Evolutionary conservation across 2,113 vertebrate species (phyloP).

Genomic region (Sander vitreus): DNA sequence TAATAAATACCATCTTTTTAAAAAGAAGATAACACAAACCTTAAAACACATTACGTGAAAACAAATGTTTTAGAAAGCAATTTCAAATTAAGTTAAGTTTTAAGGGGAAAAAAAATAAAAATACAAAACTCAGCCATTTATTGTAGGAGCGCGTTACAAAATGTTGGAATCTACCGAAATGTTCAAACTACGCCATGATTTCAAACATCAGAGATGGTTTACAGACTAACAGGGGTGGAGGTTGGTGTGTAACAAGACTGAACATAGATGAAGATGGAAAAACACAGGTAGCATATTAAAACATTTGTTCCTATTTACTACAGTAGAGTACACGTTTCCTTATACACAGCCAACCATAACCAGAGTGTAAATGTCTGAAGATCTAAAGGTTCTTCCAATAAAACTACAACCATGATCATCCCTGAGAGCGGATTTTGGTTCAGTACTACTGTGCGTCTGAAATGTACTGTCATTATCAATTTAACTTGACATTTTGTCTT

Average conservation of each 20-base stretch:
- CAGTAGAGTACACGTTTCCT: slow-evolving; percentile 74
- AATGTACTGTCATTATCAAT: slow-evolving; percentile 56
- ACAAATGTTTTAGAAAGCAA: slow-evolving; percentile 37
- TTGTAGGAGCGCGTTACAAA: slow-evolving; percentile 37
- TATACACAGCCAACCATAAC: slow-evolving; percentile 62
- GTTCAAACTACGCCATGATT: slow-evolving; percentile 48
- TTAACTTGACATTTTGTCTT: slow-evolving; percentile 11
- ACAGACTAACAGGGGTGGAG: slow-evolving; percentile 20
- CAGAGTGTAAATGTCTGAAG: slow-evolving; percentile 59
- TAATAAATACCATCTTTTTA: slow-evolving; percentile 63
- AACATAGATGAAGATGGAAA: slow-evolving; percentile 22
- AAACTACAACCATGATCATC: slow-evolving; percentile 76
- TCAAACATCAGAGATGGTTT: slow-evolving; percentile 48
- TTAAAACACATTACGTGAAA: slow-evolving; percentile 29
- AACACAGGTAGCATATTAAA: slow-evolving; percentile 56
- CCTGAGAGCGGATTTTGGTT: slow-evolving; percentile 86
- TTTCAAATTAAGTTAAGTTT: slow-evolving; percentile 53
- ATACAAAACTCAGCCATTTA: slow-evolving; percentile 38
- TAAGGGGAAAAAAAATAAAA: slow-evolving; percentile 14
- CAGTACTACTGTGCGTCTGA: slow-evolving; percentile 79
- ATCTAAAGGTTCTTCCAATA: slow-evolving; percentile 43
- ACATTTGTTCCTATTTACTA: slow-evolving; percentile 70
- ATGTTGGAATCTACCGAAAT: slow-evolving; percentile 46
- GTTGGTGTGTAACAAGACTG: slow-evolving; percentile 46
- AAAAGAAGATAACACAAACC: slow-evolving; percentile 44